phyloP scores from a whole-genome alignment of 2,888 invertebrate genomes.

The Ennomos erosarius region DNA sequence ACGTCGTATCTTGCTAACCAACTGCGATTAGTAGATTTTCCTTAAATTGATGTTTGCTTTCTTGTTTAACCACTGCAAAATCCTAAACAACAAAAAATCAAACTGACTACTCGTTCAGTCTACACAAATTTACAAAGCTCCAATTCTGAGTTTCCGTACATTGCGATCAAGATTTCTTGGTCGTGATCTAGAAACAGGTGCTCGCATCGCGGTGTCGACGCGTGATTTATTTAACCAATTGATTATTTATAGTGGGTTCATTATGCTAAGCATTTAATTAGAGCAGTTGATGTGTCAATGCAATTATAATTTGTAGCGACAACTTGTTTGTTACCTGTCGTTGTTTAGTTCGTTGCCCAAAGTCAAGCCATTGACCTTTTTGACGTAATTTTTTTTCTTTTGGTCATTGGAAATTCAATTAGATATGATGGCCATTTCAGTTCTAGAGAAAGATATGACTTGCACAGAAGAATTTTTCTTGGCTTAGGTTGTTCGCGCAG shows the following conservation, averaged over 20 bases:
- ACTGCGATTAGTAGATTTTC: no score
- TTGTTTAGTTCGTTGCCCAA: conserved; percentile 2
- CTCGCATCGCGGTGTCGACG: conserved; percentile 43
- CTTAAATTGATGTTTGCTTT: not conserved
- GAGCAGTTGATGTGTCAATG: conserved; percentile 28
- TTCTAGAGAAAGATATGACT: no score
- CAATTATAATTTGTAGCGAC: conserved; percentile 9
- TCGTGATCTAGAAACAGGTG: conserved; percentile 80
- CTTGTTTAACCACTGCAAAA: no score
- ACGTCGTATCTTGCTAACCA: no score
- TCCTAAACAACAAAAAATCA: no score
- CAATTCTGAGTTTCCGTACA: conserved; percentile 25
- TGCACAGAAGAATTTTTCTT: no score
- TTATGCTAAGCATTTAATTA: conserved; percentile 38
- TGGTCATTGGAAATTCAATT: no score
- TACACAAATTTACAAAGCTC: conserved; percentile 27
- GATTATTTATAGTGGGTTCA: conserved; percentile 41
- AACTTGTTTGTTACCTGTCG: conserved; percentile 5
- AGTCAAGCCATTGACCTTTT: conserved; percentile 6
- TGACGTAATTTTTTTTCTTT: no score
- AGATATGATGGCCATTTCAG: no score
- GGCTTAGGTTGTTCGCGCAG: no score
- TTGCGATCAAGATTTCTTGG: conserved; percentile 72
- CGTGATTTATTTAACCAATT: conserved; percentile 52
- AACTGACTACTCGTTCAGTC: no score